Percentiles rank a stretch among this genome's conserved stretches.
These are phyloP conservation scores for Oscheius sp. DNA, from an alignment of 1,140 invertebrate species.

Conservation along the genomic window DNA sequence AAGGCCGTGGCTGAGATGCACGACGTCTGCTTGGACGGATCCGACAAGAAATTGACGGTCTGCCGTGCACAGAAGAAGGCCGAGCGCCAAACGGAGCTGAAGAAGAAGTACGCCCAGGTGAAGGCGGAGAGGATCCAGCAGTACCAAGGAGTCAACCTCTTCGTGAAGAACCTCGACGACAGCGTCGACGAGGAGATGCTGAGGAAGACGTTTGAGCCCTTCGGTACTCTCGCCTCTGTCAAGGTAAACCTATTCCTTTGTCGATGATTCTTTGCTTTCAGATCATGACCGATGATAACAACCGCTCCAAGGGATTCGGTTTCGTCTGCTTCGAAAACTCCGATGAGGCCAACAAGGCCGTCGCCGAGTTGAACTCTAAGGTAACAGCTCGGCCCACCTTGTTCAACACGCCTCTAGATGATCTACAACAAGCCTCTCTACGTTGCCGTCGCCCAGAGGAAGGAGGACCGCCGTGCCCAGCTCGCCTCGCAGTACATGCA, in stretches of 20 bases:
- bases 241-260: no score
- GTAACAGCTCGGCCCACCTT: no score
- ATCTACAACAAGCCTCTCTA: conserved; percentile 93
- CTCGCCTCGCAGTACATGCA: conserved; percentile 96
- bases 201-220: conserved; percentile 85
- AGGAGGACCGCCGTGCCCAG: conserved; percentile 90
- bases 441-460: conserved; percentile 94
- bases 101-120: conserved; percentile 88
- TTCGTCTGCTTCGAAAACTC: conserved; percentile 98
- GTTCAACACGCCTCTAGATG: no score
- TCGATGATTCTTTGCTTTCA: no score
- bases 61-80: conserved; percentile 97
- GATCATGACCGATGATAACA: conserved; percentile 85
- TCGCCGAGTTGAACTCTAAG: conserved; percentile 96
- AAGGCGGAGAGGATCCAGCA: conserved; percentile 92
- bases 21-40: conserved; percentile 28
- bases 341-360: conserved; percentile 97
- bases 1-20: conserved; percentile 61
- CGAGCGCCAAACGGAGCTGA: conserved; percentile 91
- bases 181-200: conserved; percentile 92
- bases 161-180: conserved; percentile 97
- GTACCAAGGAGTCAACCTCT: conserved; percentile 85
- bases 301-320: conserved; percentile 85
- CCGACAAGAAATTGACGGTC: conserved; percentile 65
- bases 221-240: conserved; percentile 93